Conservation (phyloP, 2,113 vertebrate genomes). For the Isurus oxyrinchus region DNA sequence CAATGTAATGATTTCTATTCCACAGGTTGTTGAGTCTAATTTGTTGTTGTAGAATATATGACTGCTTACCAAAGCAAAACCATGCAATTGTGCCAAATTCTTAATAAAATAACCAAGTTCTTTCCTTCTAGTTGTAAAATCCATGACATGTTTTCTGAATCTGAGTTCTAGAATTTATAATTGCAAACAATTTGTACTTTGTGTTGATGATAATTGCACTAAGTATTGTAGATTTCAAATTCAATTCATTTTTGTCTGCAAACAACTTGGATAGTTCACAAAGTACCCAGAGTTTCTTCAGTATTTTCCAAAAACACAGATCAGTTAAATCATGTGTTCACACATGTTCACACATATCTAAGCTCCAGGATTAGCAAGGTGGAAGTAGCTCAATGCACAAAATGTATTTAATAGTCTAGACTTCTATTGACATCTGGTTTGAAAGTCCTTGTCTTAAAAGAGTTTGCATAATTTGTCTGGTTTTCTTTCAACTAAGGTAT, state of each 20-base stretch:
- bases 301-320: not conserved
- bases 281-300: not conserved
- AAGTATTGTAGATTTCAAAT: not conserved
- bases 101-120: not conserved
- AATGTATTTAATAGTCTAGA: not conserved
- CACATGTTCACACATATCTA: not conserved
- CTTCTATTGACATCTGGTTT: not conserved
- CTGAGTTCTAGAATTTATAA: not conserved
- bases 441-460: not conserved
- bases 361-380: not conserved
- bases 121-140: not conserved
- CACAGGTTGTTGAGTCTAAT: not conserved
- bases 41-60: not conserved
- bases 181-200: not conserved
- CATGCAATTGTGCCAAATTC: not conserved
- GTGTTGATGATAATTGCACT: not conserved
- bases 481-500: too few species aligned
- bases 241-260: not conserved
- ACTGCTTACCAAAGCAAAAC: not conserved
- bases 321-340: not conserved
- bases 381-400: not conserved
- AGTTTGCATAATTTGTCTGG: too few species aligned
- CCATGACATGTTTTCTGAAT: not conserved
- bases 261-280: not conserved
- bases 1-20: not conserved